Evolutionary conservation across 1,140 invertebrate species (phyloP).

Genomic region (Pygmarrhopalites habei): DNA sequence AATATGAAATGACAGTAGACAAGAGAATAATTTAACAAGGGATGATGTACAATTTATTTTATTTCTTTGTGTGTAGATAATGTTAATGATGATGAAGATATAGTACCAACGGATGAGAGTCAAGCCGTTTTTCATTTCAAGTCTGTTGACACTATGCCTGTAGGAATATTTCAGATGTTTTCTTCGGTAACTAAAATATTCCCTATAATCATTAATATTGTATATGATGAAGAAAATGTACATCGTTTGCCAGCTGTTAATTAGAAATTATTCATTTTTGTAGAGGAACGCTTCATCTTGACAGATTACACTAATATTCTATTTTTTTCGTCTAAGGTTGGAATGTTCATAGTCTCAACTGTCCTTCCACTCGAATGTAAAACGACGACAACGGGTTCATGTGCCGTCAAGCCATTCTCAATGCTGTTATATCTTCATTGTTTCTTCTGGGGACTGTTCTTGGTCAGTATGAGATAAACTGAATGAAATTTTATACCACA

Average conservation of each 20-base stretch:
- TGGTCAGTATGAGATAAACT: no score
- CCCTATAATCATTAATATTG: background rate
- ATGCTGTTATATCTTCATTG: slow-evolving; percentile 33
- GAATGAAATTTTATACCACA: background rate
- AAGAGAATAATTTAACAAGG: no score
- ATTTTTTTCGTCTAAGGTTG: slow-evolving; percentile 8
- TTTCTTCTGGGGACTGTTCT: slow-evolving; percentile 27
- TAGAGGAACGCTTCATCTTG: background rate
- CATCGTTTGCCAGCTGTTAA: background rate
- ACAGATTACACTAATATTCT: background rate
- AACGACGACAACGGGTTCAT: background rate
- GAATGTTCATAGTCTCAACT: slow-evolving; percentile 17
- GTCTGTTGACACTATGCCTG: slow-evolving; percentile 13
- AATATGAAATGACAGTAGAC: no score
- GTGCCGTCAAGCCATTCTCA: slow-evolving; percentile 23
- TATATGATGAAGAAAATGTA: no score
- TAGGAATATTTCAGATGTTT: slow-evolving; percentile 11
- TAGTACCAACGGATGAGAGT: background rate
- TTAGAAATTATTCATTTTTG: background rate
- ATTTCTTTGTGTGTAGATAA: no score
- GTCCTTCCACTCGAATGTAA: slow-evolving; percentile 19
- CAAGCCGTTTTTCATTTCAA: slow-evolving; percentile 19
- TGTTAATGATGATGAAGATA: background rate
- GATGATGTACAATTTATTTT: no score
- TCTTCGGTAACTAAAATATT: slow-evolving; percentile 11